These are phyloP conservation scores for Phragmatobia fuliginosa DNA, from an alignment of 2,888 invertebrate genomes.

Conservation along the genomic window DNA sequence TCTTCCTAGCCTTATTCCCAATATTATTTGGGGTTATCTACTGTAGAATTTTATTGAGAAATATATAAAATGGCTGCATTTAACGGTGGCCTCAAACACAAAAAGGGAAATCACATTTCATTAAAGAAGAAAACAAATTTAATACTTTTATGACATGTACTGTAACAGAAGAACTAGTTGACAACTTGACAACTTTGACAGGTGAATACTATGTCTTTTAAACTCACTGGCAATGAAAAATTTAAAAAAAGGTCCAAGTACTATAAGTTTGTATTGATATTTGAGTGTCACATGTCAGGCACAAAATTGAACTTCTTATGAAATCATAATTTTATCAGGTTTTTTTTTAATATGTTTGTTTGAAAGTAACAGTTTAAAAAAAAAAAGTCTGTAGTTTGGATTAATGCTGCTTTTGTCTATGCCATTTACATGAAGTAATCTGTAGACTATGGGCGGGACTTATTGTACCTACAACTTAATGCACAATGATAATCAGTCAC, in stretches of 20 bases:
- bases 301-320: not conserved
- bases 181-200: not conserved
- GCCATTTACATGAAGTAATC: not conserved
- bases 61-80: not conserved
- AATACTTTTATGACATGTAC: not conserved
- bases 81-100: not conserved
- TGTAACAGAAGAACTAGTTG: not conserved
- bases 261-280: not conserved
- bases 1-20: too few species aligned
- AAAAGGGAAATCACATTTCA: not conserved
- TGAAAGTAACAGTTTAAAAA: too few species aligned
- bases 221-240: not conserved
- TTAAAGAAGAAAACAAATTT: conserved; percentile 8
- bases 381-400: not conserved
- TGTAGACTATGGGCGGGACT: not conserved
- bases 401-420: not conserved
- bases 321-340: not conserved
- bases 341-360: too few species aligned
- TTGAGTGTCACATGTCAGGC: not conserved
- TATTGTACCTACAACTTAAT: too few species aligned
- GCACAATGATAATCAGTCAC: too few species aligned
- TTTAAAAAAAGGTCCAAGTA: not conserved
- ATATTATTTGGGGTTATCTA: too few species aligned
- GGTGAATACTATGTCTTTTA: not conserved
- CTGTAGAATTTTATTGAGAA: not conserved